Percentiles rank a stretch among this genome's conserved stretches.
Conservation (phyloP, 1,140 invertebrate species). For the Penaeus vannamei region DNA sequence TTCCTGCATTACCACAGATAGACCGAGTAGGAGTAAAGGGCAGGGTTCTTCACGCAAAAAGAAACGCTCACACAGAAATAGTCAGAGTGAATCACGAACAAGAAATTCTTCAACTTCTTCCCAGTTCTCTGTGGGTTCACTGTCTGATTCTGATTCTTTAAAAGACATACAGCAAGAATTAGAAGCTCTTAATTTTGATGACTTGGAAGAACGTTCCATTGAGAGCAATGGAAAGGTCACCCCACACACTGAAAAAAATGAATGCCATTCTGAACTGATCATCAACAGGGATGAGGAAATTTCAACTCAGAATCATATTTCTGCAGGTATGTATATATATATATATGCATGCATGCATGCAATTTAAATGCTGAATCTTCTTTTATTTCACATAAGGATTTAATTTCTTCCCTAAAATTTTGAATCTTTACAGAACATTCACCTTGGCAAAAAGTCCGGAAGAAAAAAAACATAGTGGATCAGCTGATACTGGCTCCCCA, state of each 20-base stretch:
- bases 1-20: constrained; percentile 28
- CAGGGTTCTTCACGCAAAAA: constrained; percentile 52
- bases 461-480: constrained; percentile 40
- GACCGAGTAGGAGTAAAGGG: background rate
- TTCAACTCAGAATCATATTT: background rate
- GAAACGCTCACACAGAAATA: constrained; percentile 45
- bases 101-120: constrained; percentile 51
- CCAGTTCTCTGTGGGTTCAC: constrained; percentile 24
- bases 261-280: background rate
- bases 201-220: constrained; percentile 43
- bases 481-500: background rate
- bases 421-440: constrained; percentile 26
- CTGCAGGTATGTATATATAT: too few species aligned
- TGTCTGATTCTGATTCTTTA: constrained; percentile 37
- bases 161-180: constrained; percentile 49
- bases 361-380: background rate
- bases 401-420: background rate
- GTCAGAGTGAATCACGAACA: constrained; percentile 43
- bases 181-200: constrained; percentile 48
- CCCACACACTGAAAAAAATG: background rate
- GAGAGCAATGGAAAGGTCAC: background rate
- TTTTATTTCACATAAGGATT: background rate
- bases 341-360: too few species aligned
- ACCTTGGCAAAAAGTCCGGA: constrained; percentile 49
- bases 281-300: background rate